A percentile compares a stretch with the other conserved stretches of the same genome.
Conservation (phyloP, 2,113 vertebrate species). For the Archilochus colubris region DNA sequence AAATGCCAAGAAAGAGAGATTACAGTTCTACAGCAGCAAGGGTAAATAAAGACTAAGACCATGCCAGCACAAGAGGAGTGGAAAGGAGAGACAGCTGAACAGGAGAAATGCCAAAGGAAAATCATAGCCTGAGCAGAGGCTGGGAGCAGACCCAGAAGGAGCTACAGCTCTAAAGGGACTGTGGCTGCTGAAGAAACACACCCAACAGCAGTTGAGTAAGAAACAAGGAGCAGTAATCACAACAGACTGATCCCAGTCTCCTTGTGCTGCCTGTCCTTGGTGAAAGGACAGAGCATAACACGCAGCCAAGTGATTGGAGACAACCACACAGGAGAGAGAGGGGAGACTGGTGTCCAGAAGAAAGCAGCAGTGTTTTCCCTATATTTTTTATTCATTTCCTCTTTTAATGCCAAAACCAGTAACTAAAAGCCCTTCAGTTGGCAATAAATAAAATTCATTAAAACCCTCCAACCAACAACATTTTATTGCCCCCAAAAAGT, state of each 20-base stretch:
- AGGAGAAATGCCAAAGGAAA: background rate
- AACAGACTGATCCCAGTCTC: background rate
- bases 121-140: background rate
- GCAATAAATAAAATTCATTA: background rate
- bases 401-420: background rate
- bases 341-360: background rate
- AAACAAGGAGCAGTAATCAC: background rate
- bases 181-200: background rate
- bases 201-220: rapidly evolving
- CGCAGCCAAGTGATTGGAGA: background rate
- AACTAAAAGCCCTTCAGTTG: background rate
- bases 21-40: background rate
- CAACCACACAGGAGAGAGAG: rapidly evolving
- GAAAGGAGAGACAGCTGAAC: background rate
- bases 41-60: background rate
- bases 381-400: background rate
- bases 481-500: background rate
- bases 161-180: background rate
- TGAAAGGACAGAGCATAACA: background rate
- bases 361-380: background rate
- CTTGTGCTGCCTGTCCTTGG: background rate
- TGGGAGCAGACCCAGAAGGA: background rate
- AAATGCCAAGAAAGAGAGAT: background rate
- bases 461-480: background rate
- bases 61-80: background rate